Percentiles rank a stretch among this genome's conserved stretches.
Evolutionary conservation across 2,113 vertebrate species (phyloP).

Genomic region (Ibidorhyncha struthersii): DNA sequence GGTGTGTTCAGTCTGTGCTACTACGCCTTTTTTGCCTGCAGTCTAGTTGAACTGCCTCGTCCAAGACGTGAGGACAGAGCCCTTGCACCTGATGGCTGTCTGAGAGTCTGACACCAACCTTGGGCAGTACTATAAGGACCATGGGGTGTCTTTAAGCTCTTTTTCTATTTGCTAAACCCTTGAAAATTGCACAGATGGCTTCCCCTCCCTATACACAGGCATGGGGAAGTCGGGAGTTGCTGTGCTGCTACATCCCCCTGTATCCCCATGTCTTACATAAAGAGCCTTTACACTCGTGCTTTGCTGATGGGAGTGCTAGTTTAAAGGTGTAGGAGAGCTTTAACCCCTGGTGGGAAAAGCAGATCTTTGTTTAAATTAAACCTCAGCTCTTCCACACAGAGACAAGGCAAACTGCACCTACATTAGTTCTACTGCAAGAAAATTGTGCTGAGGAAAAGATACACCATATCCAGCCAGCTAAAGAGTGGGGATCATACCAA

Average conservation of each 20-base stretch:
- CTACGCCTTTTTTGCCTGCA: not conserved
- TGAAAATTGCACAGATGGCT: not conserved
- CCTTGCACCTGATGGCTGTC: not conserved
- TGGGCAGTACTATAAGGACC: not conserved
- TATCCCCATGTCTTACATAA: not conserved
- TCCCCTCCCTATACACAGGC: not conserved
- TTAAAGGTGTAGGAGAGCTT: not conserved
- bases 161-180: not conserved
- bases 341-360: not conserved
- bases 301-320: not conserved
- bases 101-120: not conserved
- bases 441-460: not conserved
- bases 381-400: not conserved
- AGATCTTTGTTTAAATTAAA: not conserved
- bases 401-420: not conserved
- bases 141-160: not conserved
- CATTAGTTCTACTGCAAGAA: not conserved
- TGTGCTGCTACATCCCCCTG: not conserved
- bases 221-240: not conserved
- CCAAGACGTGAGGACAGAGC: not conserved
- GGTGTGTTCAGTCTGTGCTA: not conserved
- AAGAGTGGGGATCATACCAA: not conserved
- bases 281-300: not conserved
- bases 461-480: rapidly evolving
- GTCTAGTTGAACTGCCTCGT: not conserved